phyloP scores from a whole-genome alignment of 2,113 vertebrate genomes.

The Prietella phreatophila region DNA sequence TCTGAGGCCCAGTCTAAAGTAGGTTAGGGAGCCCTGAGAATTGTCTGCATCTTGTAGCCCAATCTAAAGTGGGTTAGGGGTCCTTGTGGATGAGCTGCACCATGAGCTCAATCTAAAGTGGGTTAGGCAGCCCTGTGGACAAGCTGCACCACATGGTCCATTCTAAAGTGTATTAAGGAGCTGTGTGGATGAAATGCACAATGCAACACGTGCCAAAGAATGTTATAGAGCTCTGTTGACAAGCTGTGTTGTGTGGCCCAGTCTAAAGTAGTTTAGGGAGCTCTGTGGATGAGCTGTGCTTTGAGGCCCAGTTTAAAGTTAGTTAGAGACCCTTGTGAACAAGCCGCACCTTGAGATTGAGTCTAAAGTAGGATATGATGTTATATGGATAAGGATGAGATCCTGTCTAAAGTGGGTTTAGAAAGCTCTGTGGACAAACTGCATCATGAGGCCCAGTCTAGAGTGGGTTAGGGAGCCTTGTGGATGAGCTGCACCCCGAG shows the following conservation, averaged over 20 bases:
- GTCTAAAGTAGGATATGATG: constrained; percentile 1
- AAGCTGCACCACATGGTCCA: not conserved
- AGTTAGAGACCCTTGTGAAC: not conserved
- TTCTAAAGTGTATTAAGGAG: not conserved
- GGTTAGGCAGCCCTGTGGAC: constrained; percentile 3
- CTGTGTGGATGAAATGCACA: constrained; percentile 20
- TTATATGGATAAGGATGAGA: not conserved
- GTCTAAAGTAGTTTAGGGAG: not conserved
- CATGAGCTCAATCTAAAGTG: not conserved
- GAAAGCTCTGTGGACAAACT: not conserved
- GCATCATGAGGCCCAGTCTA: not conserved
- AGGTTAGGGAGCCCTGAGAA: constrained; percentile 34
- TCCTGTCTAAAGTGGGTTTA: not conserved
- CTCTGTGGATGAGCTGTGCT: constrained; percentile 8
- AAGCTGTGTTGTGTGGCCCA: constrained; percentile 2
- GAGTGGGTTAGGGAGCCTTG: not conserved
- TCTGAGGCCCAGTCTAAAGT: constrained; percentile 5
- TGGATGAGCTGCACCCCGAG: not conserved
- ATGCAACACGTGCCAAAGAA: not conserved
- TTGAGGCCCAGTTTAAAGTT: not conserved
- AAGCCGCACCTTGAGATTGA: constrained; percentile 13
- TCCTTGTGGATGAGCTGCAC: constrained; percentile 36
- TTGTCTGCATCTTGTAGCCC: not conserved
- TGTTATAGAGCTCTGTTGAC: not conserved
- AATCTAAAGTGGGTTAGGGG: constrained; percentile 2